Base-by-base conservation (phyloP, 2,113 vertebrate genomes). In the Vireo altiloquus region DNA sequence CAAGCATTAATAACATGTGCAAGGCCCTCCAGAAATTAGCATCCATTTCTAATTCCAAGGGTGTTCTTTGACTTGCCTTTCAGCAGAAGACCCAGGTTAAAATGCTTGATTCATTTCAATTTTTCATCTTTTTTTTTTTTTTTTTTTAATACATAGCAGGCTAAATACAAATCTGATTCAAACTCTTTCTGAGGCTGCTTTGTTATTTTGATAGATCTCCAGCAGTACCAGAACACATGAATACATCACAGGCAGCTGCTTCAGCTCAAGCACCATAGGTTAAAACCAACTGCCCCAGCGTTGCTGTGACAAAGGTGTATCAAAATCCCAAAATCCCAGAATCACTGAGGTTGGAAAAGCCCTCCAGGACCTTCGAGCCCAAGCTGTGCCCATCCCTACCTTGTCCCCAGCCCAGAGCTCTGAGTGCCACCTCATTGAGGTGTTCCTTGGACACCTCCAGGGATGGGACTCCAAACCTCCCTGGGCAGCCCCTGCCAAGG, bases 281-380 rank as follows among this genome's bases (percentile, higher is more conserved):
- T 11, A n/a, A 23, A 66, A 16, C 30, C 33, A 17, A 7, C 25
- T 35, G 28, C 28, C 12, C 22, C 6, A 3, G 30, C 1, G 1
- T 3, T 23, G 22, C 33, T 30, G 30, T 42, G 65, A 11, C 72
- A 77, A 77, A 78, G 31, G 28, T 10, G 4, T 8, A 25, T 9
- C 28, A 20, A 49, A 87, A 75, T 18, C 16, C 37, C 42, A 52
- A 44, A 89, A 65, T 33, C 15, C 15, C 50, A 19, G 6, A 7
- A 33, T 23, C 2, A 2, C 15, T 33, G 11, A 39, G 52, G 44
- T 1, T 74, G 39, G 44, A 4, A 59, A 59, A n/a, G 8, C 3
- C 8, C 27, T 52, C 15, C 68, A 15, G 9, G 59, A 5, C 1
- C 22, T 33, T 2, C 0, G 0, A 42, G 5, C 0, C 25, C 25